A percentile compares a stretch with the other conserved stretches of the same genome.
Evolutionary conservation across 2,888 invertebrate genomes (phyloP).

Genomic region (Tanytarsus gracilentus): DNA sequence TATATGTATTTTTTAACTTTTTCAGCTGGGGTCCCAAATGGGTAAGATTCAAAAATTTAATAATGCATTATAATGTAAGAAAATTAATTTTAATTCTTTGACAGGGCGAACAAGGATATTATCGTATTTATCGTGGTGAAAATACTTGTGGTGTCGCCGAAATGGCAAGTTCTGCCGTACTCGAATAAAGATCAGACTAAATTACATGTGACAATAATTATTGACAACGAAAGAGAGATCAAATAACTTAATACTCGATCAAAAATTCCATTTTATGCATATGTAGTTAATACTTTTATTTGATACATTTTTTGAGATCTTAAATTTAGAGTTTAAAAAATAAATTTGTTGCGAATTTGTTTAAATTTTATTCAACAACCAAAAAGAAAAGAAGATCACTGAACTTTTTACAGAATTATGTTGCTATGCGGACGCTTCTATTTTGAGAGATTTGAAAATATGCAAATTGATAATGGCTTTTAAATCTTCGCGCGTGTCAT

Average conservation of each 20-base stretch:
- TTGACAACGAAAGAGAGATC: neutral
- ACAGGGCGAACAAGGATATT: slow-evolving; percentile 95
- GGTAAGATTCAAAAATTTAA: neutral
- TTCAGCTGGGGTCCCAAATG: slow-evolving; percentile 67
- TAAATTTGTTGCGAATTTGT: neutral
- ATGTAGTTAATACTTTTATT: no score
- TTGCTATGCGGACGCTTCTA: neutral
- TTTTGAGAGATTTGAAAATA: neutral
- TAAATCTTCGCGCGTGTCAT: neutral
- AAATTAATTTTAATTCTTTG: no score
- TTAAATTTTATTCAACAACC: neutral
- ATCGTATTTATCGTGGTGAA: slow-evolving; percentile 86
- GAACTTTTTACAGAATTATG: neutral
- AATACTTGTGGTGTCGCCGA: slow-evolving; percentile 86
- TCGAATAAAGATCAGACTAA: slow-evolving; percentile 45
- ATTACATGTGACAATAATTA: neutral
- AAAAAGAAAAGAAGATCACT: neutral
- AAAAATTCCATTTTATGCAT: no score
- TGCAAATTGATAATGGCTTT: neutral
- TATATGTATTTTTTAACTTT: neutral
- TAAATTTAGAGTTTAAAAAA: neutral
- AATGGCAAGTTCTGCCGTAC: slow-evolving; percentile 79
- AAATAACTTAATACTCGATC: neutral
- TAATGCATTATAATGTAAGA: neutral
- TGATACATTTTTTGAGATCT: neutral